Percentiles rank a stretch among this genome's conserved stretches.
These are phyloP conservation scores for Dasysyrphus tricinctus DNA, from an alignment of 2,888 invertebrate genomes.

Conservation along the genomic window DNA sequence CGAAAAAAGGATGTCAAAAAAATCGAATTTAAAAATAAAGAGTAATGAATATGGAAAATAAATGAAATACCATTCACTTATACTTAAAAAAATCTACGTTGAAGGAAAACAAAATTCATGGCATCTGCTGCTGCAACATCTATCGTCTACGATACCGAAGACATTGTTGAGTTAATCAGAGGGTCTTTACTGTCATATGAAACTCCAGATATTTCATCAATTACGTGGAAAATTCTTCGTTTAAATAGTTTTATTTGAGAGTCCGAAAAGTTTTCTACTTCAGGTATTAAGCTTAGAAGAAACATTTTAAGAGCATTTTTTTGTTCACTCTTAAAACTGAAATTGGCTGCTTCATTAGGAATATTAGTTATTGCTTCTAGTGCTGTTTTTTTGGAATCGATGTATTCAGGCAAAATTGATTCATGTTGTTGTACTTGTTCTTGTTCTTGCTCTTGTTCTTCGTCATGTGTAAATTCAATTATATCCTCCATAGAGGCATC, in stretches of 20 bases:
- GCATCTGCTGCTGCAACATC: not conserved
- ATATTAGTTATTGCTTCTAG: not conserved
- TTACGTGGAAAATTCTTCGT: not conserved
- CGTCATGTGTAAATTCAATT: not conserved
- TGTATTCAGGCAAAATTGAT: not conserved
- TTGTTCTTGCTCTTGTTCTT: not conserved
- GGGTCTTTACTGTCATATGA: not conserved
- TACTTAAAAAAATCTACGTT: not conserved
- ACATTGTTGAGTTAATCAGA: not conserved
- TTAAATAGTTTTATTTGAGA: conserved; percentile 12
- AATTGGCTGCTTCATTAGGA: not conserved
- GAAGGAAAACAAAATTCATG: not conserved
- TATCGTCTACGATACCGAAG: not conserved
- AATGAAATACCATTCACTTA: not conserved
- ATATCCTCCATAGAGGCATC: not conserved
- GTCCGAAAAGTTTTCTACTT: not conserved
- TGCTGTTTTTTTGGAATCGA: not conserved
- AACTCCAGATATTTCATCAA: conserved; percentile 4
- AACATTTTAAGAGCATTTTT: conserved; percentile 26
- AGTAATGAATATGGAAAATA: no score
- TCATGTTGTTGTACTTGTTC: not conserved
- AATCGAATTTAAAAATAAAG: no score
- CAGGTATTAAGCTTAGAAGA: conserved; percentile 16
- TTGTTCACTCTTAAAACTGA: not conserved
- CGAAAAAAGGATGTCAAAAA: no score